Conservation (phyloP, 1,140 invertebrate species). For the Globodera ellingtonae region DNA sequence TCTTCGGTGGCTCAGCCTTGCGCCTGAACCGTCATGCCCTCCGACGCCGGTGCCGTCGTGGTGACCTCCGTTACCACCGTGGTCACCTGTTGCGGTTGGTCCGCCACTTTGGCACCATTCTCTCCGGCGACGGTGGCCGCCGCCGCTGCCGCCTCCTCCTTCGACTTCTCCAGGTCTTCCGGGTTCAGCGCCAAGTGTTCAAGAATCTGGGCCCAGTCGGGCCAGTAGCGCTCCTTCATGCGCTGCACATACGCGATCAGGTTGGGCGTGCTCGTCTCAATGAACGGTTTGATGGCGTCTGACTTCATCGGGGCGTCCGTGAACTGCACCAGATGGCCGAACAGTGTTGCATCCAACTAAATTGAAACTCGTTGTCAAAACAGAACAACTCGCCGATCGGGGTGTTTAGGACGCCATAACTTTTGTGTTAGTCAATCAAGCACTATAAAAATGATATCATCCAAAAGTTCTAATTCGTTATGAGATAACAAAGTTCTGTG, state of each 20-base stretch:
- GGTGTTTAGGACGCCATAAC: too few relatives aligned
- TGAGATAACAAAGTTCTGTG: too few relatives aligned
- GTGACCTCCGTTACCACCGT: not conserved
- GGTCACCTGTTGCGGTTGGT: not conserved
- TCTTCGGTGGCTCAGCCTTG: not conserved
- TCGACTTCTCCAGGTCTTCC: constrained; percentile 20
- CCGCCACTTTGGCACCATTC: not conserved
- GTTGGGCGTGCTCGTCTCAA: constrained; percentile 51
- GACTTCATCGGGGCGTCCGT: constrained; percentile 42
- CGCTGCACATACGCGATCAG: constrained; percentile 44
- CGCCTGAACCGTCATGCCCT: not conserved
- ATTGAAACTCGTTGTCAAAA: constrained; percentile 5
- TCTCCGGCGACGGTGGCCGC: not conserved
- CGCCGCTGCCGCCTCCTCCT: not conserved
- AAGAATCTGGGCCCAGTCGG: constrained; percentile 52
- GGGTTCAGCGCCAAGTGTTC: constrained; percentile 45
- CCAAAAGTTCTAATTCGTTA: too few relatives aligned
- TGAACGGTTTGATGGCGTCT: constrained; percentile 38
- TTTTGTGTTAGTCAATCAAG: too few relatives aligned
- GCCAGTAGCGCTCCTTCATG: constrained; percentile 52
- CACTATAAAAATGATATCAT: too few relatives aligned
- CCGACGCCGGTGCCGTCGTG: not conserved
- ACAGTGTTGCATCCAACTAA: constrained; percentile 62
- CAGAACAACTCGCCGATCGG: not conserved
- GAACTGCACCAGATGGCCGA: constrained; percentile 50